A percentile compares a stretch with the other conserved stretches of the same genome.
These are phyloP conservation scores for Diabrotica balteata DNA, from an alignment of 2,888 invertebrate genomes.

Conservation along the genomic window DNA sequence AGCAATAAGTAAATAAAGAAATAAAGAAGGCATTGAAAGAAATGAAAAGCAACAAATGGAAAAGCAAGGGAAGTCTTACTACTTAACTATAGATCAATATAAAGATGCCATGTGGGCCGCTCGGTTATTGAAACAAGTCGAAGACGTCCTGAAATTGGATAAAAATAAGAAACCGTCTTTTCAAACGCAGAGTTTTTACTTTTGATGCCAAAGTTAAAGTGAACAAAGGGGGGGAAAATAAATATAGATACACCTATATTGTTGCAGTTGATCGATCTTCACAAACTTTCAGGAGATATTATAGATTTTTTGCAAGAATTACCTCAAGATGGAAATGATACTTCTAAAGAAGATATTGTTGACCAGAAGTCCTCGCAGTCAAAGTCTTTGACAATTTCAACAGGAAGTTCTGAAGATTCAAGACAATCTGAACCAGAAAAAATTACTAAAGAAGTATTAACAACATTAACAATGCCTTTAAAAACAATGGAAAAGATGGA, in stretches of 20 bases:
- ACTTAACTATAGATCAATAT: conserved; percentile 38
- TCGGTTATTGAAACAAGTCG: conserved; percentile 34
- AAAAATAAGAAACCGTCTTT: conserved; percentile 23
- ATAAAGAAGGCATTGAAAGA: too few relatives aligned
- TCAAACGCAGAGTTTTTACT: conserved; percentile 27
- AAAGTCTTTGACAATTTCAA: too few relatives aligned
- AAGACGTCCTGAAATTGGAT: conserved; percentile 15
- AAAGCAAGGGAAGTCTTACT: conserved; percentile 17
- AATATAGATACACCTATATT: conserved; percentile 40
- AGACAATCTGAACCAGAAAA: too few relatives aligned
- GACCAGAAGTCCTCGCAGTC: too few relatives aligned
- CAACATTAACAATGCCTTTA: too few relatives aligned
- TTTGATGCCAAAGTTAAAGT: conserved; percentile 34
- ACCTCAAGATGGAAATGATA: conserved; percentile 6
- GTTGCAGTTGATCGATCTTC: conserved; percentile 40
- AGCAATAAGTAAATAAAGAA: too few relatives aligned
- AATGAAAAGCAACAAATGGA: too few relatives aligned
- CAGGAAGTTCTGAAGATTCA: too few relatives aligned
- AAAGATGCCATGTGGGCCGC: conserved; percentile 38
- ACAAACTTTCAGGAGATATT: conserved; percentile 38
- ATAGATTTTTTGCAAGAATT: conserved; percentile 30
- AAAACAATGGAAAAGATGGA: too few relatives aligned
- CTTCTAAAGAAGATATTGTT: neutral
- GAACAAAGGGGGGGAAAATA: conserved; percentile 36
- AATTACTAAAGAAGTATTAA: too few relatives aligned